phyloP scores from a whole-genome alignment of 1,140 invertebrate genomes.

The Aphelenchoides besseyi region DNA sequence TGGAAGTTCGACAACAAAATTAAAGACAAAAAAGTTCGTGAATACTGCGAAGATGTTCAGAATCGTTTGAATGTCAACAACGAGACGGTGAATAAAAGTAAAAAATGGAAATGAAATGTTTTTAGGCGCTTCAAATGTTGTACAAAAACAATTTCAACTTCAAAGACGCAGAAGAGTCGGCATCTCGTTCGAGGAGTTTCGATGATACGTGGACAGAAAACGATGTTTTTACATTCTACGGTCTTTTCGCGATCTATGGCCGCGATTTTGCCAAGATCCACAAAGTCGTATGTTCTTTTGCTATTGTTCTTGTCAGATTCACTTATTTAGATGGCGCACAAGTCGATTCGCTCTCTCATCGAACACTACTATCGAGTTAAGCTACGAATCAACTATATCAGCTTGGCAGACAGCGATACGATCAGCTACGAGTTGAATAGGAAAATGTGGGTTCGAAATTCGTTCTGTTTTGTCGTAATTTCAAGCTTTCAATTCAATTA shows the following conservation, averaged over 20 bases:
- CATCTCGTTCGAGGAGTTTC: too few relatives aligned
- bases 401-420: neutral
- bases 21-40: neutral
- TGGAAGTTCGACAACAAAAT: neutral
- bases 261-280: conserved; percentile 18
- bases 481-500: neutral
- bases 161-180: neutral
- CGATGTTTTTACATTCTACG: conserved; percentile 8
- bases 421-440: neutral
- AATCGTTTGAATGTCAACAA: neutral
- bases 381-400: neutral
- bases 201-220: conserved; percentile 8
- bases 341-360: neutral
- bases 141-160: conserved; percentile 4
- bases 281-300: neutral
- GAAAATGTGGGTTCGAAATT: neutral
- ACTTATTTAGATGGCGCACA: conserved; percentile 9
- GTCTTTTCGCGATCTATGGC: conserved; percentile 6
- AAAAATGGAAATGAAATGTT: neutral
- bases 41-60: neutral
- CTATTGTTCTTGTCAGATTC: neutral
- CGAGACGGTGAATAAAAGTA: neutral
- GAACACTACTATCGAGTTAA: conserved; percentile 2
- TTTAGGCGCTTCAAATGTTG: conserved; percentile 4
- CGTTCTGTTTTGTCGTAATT: neutral